Evolutionary conservation across 2,113 vertebrate species (phyloP).

Genomic region (Brachyhypopomus occidentalis): DNA sequence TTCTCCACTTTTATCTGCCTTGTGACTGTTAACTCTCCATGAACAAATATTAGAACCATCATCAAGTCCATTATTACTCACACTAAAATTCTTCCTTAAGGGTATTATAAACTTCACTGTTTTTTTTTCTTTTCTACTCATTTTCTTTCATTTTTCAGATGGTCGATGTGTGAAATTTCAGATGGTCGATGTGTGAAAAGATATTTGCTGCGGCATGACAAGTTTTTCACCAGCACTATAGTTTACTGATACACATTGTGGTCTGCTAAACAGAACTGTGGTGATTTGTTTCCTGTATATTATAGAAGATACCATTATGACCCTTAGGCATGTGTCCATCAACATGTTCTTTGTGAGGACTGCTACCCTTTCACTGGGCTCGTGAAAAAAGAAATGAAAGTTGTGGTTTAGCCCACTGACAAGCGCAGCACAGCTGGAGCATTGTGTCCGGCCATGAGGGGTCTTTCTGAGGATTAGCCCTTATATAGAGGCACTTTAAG

Average conservation of each 20-base stretch:
- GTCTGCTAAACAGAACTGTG: constrained; percentile 16
- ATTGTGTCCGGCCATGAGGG: constrained; percentile 53
- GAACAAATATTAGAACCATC: background rate
- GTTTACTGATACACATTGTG: constrained; percentile 19
- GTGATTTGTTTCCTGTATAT: constrained; percentile 1
- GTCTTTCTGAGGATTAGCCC: constrained; percentile 51
- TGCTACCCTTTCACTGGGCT: constrained; percentile 34
- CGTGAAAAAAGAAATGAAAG: constrained; percentile 47
- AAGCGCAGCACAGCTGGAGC: constrained; percentile 44
- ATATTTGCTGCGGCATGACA: constrained; percentile 29
- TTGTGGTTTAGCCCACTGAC: constrained; percentile 34
- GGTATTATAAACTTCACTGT: background rate
- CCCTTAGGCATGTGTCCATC: constrained; percentile 42
- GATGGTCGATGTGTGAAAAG: constrained; percentile 12
- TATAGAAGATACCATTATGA: constrained; percentile 11
- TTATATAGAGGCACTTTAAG: constrained; percentile 28
- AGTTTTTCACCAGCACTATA: constrained; percentile 26
- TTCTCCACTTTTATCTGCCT: constrained; percentile 24
- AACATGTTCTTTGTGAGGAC: constrained; percentile 47
- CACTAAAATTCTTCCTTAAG: background rate
- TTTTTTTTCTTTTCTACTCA: background rate
- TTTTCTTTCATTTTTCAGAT: background rate
- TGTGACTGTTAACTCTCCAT: constrained; percentile 11
- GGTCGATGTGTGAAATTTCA: background rate
- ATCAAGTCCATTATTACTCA: background rate